phyloP scores from a whole-genome alignment of 2,888 invertebrate species.

The Andrena bucephala region DNA sequence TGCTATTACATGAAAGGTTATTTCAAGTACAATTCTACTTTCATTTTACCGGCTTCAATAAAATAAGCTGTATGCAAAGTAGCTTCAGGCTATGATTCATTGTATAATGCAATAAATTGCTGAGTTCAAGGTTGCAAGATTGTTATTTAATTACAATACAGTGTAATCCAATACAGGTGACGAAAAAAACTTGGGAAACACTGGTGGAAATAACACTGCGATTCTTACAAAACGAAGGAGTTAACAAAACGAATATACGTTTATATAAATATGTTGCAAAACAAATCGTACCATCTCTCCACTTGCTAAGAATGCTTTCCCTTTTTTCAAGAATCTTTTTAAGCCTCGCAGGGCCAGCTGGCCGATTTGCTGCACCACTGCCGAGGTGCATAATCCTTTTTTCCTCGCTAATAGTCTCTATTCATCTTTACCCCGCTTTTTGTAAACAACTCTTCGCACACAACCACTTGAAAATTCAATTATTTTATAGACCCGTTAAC shows the following conservation, averaged over 20 bases:
- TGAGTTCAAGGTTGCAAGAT: too few species aligned
- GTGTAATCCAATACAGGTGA: background rate
- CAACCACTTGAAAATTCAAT: conserved; percentile 20
- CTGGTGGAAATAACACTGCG: background rate
- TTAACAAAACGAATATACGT: background rate
- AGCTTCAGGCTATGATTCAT: too few species aligned
- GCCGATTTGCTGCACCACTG: conserved; percentile 77
- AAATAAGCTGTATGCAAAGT: too few species aligned
- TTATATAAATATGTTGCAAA: background rate
- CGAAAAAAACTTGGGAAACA: background rate
- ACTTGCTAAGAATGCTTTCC: conserved; percentile 85
- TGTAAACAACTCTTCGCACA: background rate
- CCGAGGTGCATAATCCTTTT: conserved; percentile 75
- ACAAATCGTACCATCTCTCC: conserved; percentile 86
- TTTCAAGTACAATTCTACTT: too few species aligned
- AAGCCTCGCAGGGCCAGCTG: conserved; percentile 84
- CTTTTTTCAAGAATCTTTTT: conserved; percentile 85
- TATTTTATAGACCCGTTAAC: background rate
- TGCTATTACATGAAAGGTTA: too few species aligned
- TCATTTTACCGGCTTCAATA: too few species aligned
- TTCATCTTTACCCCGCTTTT: conserved; percentile 9
- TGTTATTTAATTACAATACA: background rate
- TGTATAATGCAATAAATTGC: too few species aligned
- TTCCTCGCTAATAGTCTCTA: conserved; percentile 22
- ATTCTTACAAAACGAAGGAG: background rate